phyloP scores from a whole-genome alignment of 2,797 vertebrate species.

The Spinibarbus caldwelli region DNA sequence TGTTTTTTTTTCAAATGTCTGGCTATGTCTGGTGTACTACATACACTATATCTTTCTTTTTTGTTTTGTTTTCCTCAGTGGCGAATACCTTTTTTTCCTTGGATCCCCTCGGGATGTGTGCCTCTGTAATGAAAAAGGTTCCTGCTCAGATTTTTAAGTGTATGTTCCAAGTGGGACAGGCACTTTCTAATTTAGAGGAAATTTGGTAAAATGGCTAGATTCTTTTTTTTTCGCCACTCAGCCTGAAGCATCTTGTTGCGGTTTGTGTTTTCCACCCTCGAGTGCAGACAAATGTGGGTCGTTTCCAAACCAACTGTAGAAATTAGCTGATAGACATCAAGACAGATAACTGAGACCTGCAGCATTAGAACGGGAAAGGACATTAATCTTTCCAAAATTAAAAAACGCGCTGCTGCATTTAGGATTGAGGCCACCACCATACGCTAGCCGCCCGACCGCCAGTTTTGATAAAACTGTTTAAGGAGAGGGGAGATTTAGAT shows the following conservation, averaged over 20 bases:
- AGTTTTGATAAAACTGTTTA: conserved; percentile 98
- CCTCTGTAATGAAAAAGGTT: conserved; percentile 75
- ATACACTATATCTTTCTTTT: not conserved
- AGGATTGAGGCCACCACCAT: conserved; percentile 90
- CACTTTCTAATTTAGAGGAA: conserved; percentile 86
- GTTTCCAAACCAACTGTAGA: conserved; percentile 80
- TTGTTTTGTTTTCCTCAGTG: conserved; percentile 37
- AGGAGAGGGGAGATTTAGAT: conserved; percentile 95
- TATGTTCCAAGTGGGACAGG: conserved; percentile 71
- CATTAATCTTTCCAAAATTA: conserved; percentile 99
- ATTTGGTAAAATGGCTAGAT: conserved; percentile 85
- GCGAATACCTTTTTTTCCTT: conserved; percentile 51
- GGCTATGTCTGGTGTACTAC: too few relatives aligned
- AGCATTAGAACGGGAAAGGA: conserved; percentile 85
- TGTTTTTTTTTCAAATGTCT: not conserved
- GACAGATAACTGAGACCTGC: conserved; percentile 86
- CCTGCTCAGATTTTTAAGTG: conserved; percentile 57
- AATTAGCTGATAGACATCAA: conserved; percentile 90
- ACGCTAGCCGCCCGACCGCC: conserved; percentile 87
- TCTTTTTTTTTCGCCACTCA: conserved; percentile 73
- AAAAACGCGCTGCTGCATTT: conserved; percentile 89
- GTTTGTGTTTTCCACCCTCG: conserved; percentile 65
- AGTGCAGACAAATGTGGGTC: conserved; percentile 79
- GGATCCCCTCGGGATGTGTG: conserved; percentile 55
- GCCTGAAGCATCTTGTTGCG: conserved; percentile 66